A percentile compares a stretch with the other conserved stretches of the same genome.
Conservation (phyloP, 2,797 vertebrate species). For the Gymnothorax reevesii region DNA sequence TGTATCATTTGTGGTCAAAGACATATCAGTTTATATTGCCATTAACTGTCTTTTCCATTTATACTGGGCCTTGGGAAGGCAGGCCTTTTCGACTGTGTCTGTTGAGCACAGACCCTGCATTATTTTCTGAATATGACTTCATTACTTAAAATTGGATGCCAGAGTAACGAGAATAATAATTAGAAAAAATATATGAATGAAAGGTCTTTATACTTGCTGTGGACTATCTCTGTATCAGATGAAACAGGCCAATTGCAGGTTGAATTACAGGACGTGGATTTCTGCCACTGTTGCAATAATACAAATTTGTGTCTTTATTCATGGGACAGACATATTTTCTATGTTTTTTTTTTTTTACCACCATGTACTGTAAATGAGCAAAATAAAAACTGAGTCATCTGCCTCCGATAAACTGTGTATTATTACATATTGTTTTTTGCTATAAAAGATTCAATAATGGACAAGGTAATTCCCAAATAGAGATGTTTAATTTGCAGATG, state of each 20-base stretch:
- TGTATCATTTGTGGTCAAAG: background rate
- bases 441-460: background rate
- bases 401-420: background rate
- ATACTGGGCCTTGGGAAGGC: background rate
- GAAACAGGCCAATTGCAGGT: background rate
- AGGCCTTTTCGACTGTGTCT: background rate
- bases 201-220: background rate
- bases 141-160: constrained; percentile 14
- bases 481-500: background rate
- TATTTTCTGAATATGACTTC: background rate
- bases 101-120: background rate
- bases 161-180: background rate
- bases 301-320: too few species aligned
- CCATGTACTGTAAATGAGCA: background rate
- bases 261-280: background rate
- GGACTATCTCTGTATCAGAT: background rate
- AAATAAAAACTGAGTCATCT: background rate
- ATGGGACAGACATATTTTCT: too few species aligned
- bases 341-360: background rate
- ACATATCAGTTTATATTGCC: background rate
- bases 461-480: background rate
- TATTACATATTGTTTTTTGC: background rate
- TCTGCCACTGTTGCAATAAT: background rate
- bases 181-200: too few species aligned
- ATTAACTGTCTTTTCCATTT: background rate